A percentile compares a stretch with the other conserved stretches of the same genome.
Evolutionary conservation across 2,113 vertebrate genomes (phyloP).

Genomic region (Gallinago media): DNA sequence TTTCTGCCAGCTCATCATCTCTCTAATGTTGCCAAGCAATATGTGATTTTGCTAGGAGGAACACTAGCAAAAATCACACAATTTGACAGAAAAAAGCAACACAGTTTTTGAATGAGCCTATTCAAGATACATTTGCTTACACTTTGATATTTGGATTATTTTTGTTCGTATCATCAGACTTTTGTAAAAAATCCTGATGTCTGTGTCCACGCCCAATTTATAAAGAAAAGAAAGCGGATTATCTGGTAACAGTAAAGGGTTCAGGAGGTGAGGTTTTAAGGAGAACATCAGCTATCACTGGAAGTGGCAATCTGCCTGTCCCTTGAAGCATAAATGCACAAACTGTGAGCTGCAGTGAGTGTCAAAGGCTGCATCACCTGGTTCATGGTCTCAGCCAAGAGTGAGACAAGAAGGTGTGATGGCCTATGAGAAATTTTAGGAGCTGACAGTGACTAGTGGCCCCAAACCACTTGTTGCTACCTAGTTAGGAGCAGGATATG

Average conservation of each 20-base stretch:
- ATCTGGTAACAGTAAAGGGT: background rate
- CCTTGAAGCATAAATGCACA: background rate
- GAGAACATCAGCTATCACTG: background rate
- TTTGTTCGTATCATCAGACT: background rate
- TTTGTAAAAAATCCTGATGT: background rate
- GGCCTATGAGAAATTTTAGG: background rate
- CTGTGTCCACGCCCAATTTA: background rate
- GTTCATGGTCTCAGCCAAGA: background rate
- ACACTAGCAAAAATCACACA: background rate
- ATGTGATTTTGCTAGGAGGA: background rate
- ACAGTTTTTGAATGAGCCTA: background rate
- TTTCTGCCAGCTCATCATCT: background rate
- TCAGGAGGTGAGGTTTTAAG: background rate
- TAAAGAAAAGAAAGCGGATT: background rate
- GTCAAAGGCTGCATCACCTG: background rate
- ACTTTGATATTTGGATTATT: background rate
- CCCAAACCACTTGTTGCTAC: background rate
- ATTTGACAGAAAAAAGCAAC: background rate
- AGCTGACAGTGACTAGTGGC: background rate
- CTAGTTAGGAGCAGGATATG: background rate
- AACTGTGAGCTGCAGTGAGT: background rate
- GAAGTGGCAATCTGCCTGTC: background rate
- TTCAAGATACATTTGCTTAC: background rate
- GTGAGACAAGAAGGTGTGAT: background rate
- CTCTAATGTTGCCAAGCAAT: background rate